Conservation (phyloP, 2,113 vertebrate species). For the Calidris pygmaea region DNA sequence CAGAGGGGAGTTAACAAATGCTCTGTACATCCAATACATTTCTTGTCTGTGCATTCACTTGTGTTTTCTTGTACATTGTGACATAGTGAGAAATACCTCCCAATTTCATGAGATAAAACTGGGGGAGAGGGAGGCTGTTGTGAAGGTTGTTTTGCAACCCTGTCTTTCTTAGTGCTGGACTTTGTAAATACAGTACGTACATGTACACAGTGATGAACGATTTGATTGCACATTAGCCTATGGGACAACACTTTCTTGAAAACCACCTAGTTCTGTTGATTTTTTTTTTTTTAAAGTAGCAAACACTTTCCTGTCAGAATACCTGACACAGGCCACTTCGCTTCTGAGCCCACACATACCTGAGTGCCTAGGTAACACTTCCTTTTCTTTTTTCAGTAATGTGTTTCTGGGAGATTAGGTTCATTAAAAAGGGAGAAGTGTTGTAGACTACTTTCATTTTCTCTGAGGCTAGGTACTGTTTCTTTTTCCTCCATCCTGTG, state of each 20-base stretch:
- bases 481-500: not conserved
- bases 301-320: not conserved
- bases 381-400: not conserved
- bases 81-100: not conserved
- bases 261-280: not conserved
- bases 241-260: not conserved
- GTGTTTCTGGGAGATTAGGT: not conserved
- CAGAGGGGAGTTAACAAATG: not conserved
- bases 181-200: not conserved
- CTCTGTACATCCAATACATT: not conserved
- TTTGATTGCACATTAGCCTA: not conserved
- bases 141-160: not conserved
- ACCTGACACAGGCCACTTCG: not conserved
- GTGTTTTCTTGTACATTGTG: not conserved
- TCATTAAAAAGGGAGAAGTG: slow-evolving; percentile 10
- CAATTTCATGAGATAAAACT: not conserved
- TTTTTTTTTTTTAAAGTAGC: not conserved
- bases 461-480: not conserved
- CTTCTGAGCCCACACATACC: not conserved
- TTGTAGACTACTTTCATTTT: not conserved
- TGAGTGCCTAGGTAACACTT: not conserved
- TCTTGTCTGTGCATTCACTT: not conserved
- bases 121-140: not conserved
- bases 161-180: not conserved
- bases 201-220: not conserved